Evolutionary conservation across 2,888 invertebrate species (phyloP), one percentile per base, ranked within the genome.

Genomic region (Cataglyphis altisquamis): DNA sequence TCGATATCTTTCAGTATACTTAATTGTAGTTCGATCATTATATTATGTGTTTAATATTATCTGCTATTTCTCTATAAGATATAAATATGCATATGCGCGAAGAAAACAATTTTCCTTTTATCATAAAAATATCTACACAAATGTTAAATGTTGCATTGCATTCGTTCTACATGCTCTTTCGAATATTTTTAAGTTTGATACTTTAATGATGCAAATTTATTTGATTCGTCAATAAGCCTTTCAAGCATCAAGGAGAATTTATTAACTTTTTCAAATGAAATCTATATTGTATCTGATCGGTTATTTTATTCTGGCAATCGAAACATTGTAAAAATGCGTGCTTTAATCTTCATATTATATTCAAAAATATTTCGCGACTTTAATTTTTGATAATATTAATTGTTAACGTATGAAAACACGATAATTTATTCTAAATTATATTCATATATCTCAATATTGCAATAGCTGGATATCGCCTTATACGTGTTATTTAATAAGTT

Each of bases 11-110:
- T 63, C 64, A 64, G 82, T 86, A 80, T 84, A 64, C 84, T 86
- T 88, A 88, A 90, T 90, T 87, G 90, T 87, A 52, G 73, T 74
- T 82, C 77, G 85, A 90, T 89, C 85, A 87, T 89, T 88, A 83
- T 82, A 83, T 60, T 73, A 68, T 68, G 72, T 70, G 82, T 86
- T 88, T 86, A 85, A 85, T 85, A 85, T 85, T 73, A 80, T 62
- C 72, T 80, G n/a, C n/a, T 52, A 60, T 62, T 72, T 45, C 12
- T 68, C n/a, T 78, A 48, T 78, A 48, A 36, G 25, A 36, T 36
- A 5, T 45, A 68, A 78, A 48, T 64, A 52, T 9, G n/a, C 29
- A 21, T 41, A 57, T 29, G 25, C n/a, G 18, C n/a, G 15, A 6
- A n/a, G 55, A 45, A 36, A 41, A 36, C 32, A 48, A 60, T 45